Evolutionary conservation across 2,888 invertebrate species (phyloP), one percentile per base, ranked within the genome.

Genomic region (Aporophyla nigra): DNA sequence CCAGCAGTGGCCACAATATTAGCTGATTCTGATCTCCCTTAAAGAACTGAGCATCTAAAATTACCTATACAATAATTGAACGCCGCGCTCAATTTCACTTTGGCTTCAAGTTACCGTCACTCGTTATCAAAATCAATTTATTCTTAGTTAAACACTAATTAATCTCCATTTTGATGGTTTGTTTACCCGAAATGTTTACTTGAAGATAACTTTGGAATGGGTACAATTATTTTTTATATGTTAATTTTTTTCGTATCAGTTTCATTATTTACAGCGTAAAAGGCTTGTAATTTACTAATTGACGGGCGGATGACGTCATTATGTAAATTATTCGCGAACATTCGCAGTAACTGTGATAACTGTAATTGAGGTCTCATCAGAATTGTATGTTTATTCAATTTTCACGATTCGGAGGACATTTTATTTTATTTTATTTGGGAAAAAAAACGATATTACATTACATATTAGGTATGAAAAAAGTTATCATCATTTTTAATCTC

Each of bases 301-400:
- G 73, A 85, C n/a, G 33, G 46, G 12, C 7, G 27, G 19, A 49
- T 73, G 70, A 71, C 65, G 61, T 69, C 51, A 82, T 82, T 77
- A 71, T 62, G 68, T 54, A 70, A 76, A 78, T 81, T 79, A 40
- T 3, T 53, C 33, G 33, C 58, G 51, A 78, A 46, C 33, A 24
- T 54, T 61, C 33, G 40, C 56, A 46, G n/a, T 61, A 9, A 56
- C 61, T 54, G 19, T 19, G 58, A 74, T 63, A 62, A 21, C 16
- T 19, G n/a, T 67, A 72, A 80, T 75, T 19, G 54, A 53, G 46
- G 49, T 49, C 53, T 46, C 61, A 58, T 49, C 53, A 4, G 12
- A 79, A 71, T 51, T 59, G 56, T 40, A 51, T 54, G n/a, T 59
- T 83, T 27, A 70, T 84, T 66, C 21, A 49, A 67, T 63, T 62